Percentiles rank a stretch among this genome's conserved stretches.
phyloP scores from a whole-genome alignment of 1,140 invertebrate genomes.

The Brachionus manjavacas region DNA sequence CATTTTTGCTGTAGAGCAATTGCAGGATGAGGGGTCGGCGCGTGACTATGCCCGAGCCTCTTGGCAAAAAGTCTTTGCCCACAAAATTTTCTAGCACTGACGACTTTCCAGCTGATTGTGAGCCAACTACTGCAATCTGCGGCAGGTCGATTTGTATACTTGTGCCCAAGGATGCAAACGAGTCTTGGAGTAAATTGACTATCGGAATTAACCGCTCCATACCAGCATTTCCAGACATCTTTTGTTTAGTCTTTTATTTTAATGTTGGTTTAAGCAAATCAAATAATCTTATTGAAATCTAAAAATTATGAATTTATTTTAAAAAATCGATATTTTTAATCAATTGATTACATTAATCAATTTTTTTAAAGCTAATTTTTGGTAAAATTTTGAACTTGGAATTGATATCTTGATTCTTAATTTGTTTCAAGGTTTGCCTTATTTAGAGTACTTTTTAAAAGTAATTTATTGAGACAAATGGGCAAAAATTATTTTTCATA shows the following conservation, averaged over 20 bases:
- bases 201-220: slow-evolving; percentile 97
- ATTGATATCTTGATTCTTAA: background rate
- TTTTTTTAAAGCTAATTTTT: background rate
- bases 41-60: slow-evolving; percentile 95
- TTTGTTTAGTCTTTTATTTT: background rate
- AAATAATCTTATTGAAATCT: background rate
- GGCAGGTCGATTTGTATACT: slow-evolving; percentile 95
- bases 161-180: slow-evolving; percentile 93
- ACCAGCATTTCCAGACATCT: slow-evolving; percentile 65
- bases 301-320: background rate
- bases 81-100: slow-evolving; percentile 99
- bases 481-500: background rate
- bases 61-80: slow-evolving; percentile 66
- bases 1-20: slow-evolving; percentile 69
- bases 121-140: slow-evolving; percentile 98
- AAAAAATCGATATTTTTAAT: slow-evolving; percentile 9
- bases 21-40: slow-evolving; percentile 93
- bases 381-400: background rate
- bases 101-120: slow-evolving; percentile 97
- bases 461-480: background rate
- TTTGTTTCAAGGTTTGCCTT: background rate
- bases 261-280: background rate
- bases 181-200: slow-evolving; percentile 98
- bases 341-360: background rate
- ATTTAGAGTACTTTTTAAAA: background rate